A percentile compares a stretch with the other conserved stretches of the same genome.
These are phyloP conservation scores for Proisotoma minuta DNA, from an alignment of 2,888 invertebrate genomes.

Conservation along the genomic window DNA sequence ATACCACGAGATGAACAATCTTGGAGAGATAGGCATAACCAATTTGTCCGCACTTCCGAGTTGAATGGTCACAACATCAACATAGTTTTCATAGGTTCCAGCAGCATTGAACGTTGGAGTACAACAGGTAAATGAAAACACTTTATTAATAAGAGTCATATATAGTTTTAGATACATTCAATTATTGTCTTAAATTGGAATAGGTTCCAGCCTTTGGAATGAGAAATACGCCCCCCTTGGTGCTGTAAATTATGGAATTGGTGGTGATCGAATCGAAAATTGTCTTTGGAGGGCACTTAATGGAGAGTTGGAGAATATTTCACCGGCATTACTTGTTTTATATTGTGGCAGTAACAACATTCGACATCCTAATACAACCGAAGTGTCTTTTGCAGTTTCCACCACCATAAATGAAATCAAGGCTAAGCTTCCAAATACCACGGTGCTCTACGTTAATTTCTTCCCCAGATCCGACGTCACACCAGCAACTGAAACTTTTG, in stretches of 20 bases:
- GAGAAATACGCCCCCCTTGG: constrained; percentile 85
- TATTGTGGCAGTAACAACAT: background rate
- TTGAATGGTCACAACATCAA: constrained; percentile 16
- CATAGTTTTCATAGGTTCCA: constrained; percentile 30
- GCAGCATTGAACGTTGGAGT: constrained; percentile 25
- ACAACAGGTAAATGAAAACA: constrained; percentile 57
- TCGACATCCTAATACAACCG: constrained; percentile 1
- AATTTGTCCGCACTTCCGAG: background rate
- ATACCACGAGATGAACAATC: background rate
- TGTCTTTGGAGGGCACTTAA: background rate
- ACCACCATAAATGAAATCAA: constrained; percentile 9
- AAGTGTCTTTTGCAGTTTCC: constrained; percentile 21
- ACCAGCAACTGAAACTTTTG: constrained; percentile 6
- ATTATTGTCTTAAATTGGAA: background rate
- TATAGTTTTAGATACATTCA: background rate
- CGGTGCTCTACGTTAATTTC: constrained; percentile 4
- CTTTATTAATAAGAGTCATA: background rate
- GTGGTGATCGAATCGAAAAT: background rate
- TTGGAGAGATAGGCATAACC: background rate
- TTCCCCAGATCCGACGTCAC: constrained; percentile 19
- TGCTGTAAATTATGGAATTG: constrained; percentile 77
- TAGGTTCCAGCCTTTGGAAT: constrained; percentile 59
- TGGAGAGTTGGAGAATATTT: background rate
- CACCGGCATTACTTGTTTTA: background rate
- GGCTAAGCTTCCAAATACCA: constrained; percentile 6